Evolutionary conservation across 2,797 vertebrate genomes (phyloP), one percentile per base, ranked within the genome.

Genomic region (Thunnus albacares): DNA sequence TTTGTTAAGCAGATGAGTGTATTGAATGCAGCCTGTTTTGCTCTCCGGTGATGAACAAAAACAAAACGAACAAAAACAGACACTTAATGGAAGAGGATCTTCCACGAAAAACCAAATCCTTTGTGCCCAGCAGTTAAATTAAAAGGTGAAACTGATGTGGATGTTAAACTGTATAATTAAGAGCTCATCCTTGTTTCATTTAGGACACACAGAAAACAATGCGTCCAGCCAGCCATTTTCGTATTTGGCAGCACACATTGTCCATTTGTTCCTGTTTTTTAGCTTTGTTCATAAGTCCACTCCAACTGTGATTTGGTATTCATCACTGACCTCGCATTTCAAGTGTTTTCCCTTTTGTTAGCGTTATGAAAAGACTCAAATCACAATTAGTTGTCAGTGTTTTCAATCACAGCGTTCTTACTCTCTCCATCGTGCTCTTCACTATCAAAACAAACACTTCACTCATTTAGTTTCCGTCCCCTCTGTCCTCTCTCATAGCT

Each of bases 381-480:
- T 82, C 68, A 55, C 64, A 87, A 82, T 77, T 68, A 83, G 17
- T 13, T 8, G 3, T 22, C 61, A 71, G 64, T 49, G 52, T 80
- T 79, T 79, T 75, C 30, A 22, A 82, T 66, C 8, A 14, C 45
- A 45, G 28, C 0, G 6, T 33, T 75, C 51, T 24, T 26, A 26
- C 62, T 74, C 57, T 59, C 55, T 22, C 11, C 6, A 26, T 62
- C 11, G 18, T 79, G 52, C 77, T 71, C 72, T 67, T 77, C 72
- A 76, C 60, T 56, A 18, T 9, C 30, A 61, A 77, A 75, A 80
- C 79, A 79, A 88, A 84, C 84, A 82, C 66, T 90, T 79, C 60
- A 60, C n/a, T 68, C n/a, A 11, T 69, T 76, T 67, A 15, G 47
- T 58, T 2, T 68, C 83, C 45, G 56, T 53, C 33, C 18, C 24